Base-by-base conservation (phyloP, 2,888 invertebrate species). In the Argyresthia goedartella region DNA sequence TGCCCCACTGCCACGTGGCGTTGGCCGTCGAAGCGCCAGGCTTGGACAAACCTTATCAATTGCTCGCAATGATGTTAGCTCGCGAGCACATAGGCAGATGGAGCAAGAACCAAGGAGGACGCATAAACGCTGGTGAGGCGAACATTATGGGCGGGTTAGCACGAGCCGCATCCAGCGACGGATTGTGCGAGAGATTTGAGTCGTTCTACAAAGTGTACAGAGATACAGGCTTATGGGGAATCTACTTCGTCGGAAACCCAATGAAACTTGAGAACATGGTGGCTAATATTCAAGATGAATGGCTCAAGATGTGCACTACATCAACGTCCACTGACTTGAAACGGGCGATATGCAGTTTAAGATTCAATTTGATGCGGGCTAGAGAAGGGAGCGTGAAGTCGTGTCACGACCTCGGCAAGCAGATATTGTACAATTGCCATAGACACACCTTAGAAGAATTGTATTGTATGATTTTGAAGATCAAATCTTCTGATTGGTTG, bases 21-120 rank as follows among this genome's bases (percentile, higher is more conserved):
- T 59, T 88, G 4, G 88, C 80, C 0, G 54, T 88, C 2, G 87
- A 88, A 65, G 87, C 74, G 0, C 80, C 87, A 0, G 79, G 82
- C 0, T 76, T 66, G 49, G 56, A 53, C 0, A 66, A 72, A 56
- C 52, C 62, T 0, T 4, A 25, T 2, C 80, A 87, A 49, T 80
- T 76, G 54, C 61, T 69, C 45, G 58, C 66, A 1, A 63, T 85
- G 53, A 57, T 71, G 8, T 61, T 81, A 1, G 76, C 84, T 15
- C 79, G 71, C 42, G 60, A 68, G 53, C 58, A 85, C 10, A 56
- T 82, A 0, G 87, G 87, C 0, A 66, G 67, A 0, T 88, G 87
- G 88, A 67, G 75, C 49, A 67, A 60, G 53, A 67, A 70, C 33
- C 69, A 69, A 60, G 77, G 73, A 3, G 73, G 74, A 1, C 61